Evolutionary conservation across 2,888 invertebrate genomes (phyloP).

Genomic region (Cosmia pyralina): DNA sequence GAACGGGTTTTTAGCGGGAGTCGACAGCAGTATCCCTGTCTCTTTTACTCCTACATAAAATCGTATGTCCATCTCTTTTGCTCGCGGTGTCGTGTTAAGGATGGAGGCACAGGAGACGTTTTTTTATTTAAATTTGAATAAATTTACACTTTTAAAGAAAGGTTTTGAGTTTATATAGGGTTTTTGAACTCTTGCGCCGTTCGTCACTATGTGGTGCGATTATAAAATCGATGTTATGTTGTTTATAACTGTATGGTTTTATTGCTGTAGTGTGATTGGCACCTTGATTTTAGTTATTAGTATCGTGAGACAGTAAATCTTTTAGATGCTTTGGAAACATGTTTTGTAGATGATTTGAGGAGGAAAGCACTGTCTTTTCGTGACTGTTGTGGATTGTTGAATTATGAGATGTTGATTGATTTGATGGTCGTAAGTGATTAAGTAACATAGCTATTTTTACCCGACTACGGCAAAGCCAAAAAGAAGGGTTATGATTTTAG

Average conservation of each 20-base stretch:
- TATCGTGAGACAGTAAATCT: constrained; percentile 32
- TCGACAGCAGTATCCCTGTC: constrained; percentile 35
- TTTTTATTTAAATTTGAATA: constrained; percentile 88
- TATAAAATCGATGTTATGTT: constrained; percentile 53
- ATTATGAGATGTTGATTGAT: constrained; percentile 13
- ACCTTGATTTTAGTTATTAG: constrained; percentile 7
- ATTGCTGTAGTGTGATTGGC: constrained; percentile 30
- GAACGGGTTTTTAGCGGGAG: constrained; percentile 73
- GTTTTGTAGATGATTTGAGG: constrained; percentile 16
- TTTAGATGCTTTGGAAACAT: constrained; percentile 10
- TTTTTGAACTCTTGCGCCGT: constrained; percentile 76
- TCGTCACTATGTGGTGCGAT: constrained; percentile 62
- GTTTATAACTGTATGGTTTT: constrained; percentile 46
- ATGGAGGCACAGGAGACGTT: constrained; percentile 76
- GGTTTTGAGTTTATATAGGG: constrained; percentile 76
- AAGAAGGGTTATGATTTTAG: too few species aligned
- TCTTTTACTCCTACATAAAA: not conserved
- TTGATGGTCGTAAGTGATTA: not conserved
- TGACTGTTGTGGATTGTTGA: not conserved
- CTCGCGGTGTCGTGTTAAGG: constrained; percentile 74
- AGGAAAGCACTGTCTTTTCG: not conserved
- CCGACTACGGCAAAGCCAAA: too few species aligned
- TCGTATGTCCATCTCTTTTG: constrained; percentile 32
- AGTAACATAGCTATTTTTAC: not conserved
- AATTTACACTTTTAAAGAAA: constrained; percentile 88